Percentiles rank a stretch among this genome's conserved stretches.
Evolutionary conservation across 1,140 invertebrate genomes (phyloP).

Genomic region (Neodiprion pinetum): DNA sequence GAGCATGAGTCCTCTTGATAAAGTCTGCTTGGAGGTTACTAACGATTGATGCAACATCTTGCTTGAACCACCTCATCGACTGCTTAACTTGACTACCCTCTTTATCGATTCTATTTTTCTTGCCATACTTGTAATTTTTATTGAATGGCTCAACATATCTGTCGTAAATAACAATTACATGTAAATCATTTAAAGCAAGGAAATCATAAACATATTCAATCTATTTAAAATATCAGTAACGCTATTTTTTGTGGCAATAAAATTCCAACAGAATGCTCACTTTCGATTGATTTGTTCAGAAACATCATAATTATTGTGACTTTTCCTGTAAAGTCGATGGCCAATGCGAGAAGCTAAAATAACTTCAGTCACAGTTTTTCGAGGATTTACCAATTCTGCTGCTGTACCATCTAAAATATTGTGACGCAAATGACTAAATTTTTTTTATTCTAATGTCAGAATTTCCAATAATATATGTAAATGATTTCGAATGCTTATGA

Average conservation of each 20-base stretch:
- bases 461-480: neutral
- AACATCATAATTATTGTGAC: conserved; percentile 35
- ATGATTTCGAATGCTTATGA: neutral
- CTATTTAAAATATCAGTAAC: neutral
- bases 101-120: conserved; percentile 16
- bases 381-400: neutral
- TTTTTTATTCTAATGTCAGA: conserved; percentile 8
- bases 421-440: neutral
- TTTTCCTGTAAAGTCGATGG: conserved; percentile 32
- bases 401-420: conserved; percentile 17
- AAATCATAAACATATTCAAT: conserved; percentile 10
- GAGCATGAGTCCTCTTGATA: conserved; percentile 24
- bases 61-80: conserved; percentile 33
- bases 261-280: conserved; percentile 22
- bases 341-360: neutral
- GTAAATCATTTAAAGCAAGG: neutral
- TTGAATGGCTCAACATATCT: conserved; percentile 37
- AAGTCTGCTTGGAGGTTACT: conserved; percentile 35
- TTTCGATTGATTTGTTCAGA: conserved; percentile 34
- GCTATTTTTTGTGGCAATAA: neutral
- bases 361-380: conserved; percentile 4
- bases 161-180: conserved; percentile 9
- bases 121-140: conserved; percentile 32
- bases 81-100: conserved; percentile 28
- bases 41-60: conserved; percentile 27